phyloP scores from a whole-genome alignment of 2,797 vertebrate species.

The Phataginus tetradactyla region DNA sequence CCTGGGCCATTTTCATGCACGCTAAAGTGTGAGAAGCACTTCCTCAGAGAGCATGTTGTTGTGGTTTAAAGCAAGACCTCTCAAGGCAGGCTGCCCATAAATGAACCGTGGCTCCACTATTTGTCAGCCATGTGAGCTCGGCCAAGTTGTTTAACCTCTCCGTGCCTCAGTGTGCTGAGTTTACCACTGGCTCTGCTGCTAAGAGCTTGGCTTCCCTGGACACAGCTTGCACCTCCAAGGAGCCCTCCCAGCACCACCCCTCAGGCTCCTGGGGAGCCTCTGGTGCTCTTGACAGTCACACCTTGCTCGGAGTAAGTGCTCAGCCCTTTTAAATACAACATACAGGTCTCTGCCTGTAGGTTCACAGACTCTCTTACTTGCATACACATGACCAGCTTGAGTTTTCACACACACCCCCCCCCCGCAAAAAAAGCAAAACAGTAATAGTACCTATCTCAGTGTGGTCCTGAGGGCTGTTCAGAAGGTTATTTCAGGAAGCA shows the following conservation, averaged over 20 bases:
- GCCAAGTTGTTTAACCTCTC: neutral
- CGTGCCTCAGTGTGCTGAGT: neutral
- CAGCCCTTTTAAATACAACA: too few relatives aligned
- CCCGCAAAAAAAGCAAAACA: neutral
- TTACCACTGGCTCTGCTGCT: too few relatives aligned
- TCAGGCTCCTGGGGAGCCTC: too few relatives aligned
- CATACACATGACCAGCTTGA: too few relatives aligned
- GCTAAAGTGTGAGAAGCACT: neutral
- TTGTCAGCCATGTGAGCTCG: neutral
- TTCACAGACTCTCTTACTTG: too few relatives aligned
- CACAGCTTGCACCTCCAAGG: too few relatives aligned
- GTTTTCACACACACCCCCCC: too few relatives aligned
- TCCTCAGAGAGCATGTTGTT: rapidly evolving
- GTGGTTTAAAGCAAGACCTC: neutral
- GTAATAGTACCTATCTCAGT: neutral
- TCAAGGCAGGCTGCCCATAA: neutral
- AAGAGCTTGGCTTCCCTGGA: too few relatives aligned
- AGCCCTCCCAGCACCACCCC: too few relatives aligned
- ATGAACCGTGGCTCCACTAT: neutral
- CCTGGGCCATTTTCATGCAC: neutral
- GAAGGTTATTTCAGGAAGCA: neutral
- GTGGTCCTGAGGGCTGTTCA: neutral
- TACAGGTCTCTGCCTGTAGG: too few relatives aligned
- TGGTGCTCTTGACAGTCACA: too few relatives aligned
- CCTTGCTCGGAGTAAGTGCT: too few relatives aligned